Conservation (phyloP, 2,113 vertebrate species). For the Megatriorchis doriae region DNA sequence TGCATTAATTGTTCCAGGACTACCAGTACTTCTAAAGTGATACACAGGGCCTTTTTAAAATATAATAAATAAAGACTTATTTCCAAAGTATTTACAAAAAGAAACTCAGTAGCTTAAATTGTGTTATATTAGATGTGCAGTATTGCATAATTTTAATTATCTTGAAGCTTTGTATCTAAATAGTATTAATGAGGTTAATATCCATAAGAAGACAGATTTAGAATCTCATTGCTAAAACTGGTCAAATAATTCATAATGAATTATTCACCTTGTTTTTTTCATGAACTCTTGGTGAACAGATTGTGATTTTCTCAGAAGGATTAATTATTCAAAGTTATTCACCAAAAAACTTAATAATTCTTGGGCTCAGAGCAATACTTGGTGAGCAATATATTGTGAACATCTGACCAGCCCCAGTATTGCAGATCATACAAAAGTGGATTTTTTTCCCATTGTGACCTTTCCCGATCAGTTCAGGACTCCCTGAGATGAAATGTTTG, state of each 20-base stretch:
- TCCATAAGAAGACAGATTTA: slow-evolving; percentile 58
- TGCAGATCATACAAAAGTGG: neutral
- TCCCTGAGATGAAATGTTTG: neutral
- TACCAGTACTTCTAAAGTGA: neutral
- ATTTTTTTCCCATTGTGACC: neutral
- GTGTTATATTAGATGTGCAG: neutral
- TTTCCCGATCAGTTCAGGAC: neutral
- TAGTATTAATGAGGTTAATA: slow-evolving; percentile 49
- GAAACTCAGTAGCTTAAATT: neutral
- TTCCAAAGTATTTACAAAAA: neutral
- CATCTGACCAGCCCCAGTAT: slow-evolving; percentile 10
- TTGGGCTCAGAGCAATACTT: slow-evolving; percentile 23
- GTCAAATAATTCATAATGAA: slow-evolving; percentile 68
- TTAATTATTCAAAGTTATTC: slow-evolving; percentile 71
- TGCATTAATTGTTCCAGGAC: neutral
- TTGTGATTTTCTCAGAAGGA: slow-evolving; percentile 62
- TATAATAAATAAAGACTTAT: neutral
- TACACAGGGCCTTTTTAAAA: neutral
- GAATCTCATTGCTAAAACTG: slow-evolving; percentile 62
- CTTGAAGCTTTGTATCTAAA: neutral
- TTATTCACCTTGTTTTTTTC: slow-evolving; percentile 67
- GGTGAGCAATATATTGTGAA: slow-evolving; percentile 55
- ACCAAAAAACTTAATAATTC: slow-evolving; percentile 59
- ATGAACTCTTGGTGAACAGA: slow-evolving; percentile 64
- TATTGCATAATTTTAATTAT: slow-evolving; percentile 6